A percentile compares a stretch with the other conserved stretches of the same genome.
These are phyloP conservation scores for Actinemys pallida DNA, from an alignment of 2,113 vertebrate genomes.

Conservation along the genomic window DNA sequence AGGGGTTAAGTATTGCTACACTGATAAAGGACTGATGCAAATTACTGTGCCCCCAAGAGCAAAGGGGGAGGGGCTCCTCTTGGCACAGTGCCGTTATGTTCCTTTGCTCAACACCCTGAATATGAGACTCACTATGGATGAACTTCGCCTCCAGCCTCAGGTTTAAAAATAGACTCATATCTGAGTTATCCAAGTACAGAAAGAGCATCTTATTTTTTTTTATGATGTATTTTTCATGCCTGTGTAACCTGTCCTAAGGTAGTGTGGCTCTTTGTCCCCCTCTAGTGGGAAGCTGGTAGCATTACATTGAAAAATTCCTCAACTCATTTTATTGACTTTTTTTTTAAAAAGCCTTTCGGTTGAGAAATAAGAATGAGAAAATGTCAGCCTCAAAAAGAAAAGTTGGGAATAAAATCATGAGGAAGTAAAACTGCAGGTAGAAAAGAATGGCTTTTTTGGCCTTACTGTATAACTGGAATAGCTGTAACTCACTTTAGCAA, in stretches of 20 bases:
- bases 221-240: neutral
- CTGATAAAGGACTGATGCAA: conserved; percentile 40
- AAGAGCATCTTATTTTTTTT: conserved; percentile 14
- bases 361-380: neutral
- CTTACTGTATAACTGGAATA: neutral
- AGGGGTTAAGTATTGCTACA: neutral
- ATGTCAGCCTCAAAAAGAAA: neutral
- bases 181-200: conserved; percentile 48
- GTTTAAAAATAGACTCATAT: conserved; percentile 23
- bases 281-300: neutral
- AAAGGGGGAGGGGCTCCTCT: neutral
- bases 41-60: conserved; percentile 10
- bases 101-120: conserved; percentile 8
- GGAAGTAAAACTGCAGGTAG: neutral
- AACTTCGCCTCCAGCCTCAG: neutral
- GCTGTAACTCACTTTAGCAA: neutral
- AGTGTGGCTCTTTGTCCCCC: conserved; percentile 35
- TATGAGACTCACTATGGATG: neutral
- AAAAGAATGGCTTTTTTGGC: neutral
- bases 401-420: neutral
- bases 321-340: neutral
- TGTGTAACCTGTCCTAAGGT: neutral
- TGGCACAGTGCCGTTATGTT: neutral
- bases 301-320: conserved; percentile 13
- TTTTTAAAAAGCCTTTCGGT: neutral